Conservation (phyloP, 2,113 vertebrate species). For the Poicephalus meyeri region DNA sequence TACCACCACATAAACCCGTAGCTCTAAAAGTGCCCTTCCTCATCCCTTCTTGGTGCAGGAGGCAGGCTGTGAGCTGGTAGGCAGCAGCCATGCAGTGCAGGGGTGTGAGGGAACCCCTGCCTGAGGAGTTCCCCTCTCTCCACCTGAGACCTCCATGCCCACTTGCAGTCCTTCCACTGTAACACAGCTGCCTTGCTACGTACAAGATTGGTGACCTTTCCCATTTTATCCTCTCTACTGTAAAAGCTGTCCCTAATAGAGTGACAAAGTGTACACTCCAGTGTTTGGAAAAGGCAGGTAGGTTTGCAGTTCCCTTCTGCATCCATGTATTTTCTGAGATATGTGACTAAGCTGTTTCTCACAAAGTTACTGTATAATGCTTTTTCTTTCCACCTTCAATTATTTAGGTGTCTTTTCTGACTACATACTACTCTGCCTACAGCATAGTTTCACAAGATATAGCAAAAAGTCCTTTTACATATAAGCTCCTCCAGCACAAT, state of each 20-base stretch:
- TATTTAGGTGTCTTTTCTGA: background rate
- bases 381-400: background rate
- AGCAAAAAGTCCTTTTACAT: background rate
- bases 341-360: background rate
- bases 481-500: background rate
- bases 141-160: background rate
- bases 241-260: background rate
- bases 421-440: background rate
- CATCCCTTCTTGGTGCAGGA: fast-evolving
- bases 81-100: background rate
- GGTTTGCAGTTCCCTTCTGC: background rate
- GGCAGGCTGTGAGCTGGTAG: background rate
- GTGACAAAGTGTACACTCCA: background rate
- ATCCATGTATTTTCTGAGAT: background rate
- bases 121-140: fast-evolving
- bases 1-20: background rate
- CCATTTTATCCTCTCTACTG: background rate
- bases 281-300: background rate
- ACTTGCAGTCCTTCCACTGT: background rate
- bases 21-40: background rate
- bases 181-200: background rate
- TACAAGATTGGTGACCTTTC: background rate
- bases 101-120: background rate
- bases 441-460: background rate
- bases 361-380: background rate